Base-by-base conservation (phyloP, 2,797 vertebrate species). In the Brachyrhaphis roseni region DNA sequence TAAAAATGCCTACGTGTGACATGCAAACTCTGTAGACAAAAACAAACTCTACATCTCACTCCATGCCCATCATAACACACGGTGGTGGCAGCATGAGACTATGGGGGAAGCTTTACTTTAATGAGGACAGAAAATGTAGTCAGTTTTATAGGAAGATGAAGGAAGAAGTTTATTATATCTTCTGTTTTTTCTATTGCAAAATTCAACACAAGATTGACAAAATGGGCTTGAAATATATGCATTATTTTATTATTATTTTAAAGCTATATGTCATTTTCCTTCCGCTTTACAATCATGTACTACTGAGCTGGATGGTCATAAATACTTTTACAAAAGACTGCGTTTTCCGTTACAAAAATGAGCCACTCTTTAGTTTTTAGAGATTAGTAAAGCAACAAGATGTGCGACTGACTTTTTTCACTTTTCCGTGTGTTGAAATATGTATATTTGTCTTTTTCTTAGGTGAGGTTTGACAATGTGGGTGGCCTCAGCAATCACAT, bases 401-500 rank as follows among this genome's bases (percentile, higher is more conserved):
- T 6, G 18, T 66, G 18, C 2, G 34, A 20, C 36, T 68, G 20
- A 26, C 34, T 36, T 49, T 3, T 53, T 6, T 20, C 18, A 23
- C 20, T 51, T 53, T 10, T 53, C 49, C 49, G 72, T 20, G 3
- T 7, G 34, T 46, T 57, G 45, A 31, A 70, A 43, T 51, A 26
- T 43, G 36, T 75, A 13, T 81, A 0, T 82, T 16, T 36, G 1
- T 75, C 46, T 68, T 77, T 10, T 80, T 46, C 62, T 36, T 92
- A 99, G 98, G 97, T 99, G 83, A 96, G 94, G 76, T 99, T 99
- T 91, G 97, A 99, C 94, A 97, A 95, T 70, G 96, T 99, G 79
- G 98, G 98, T 74, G 98, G 98, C 83, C 95, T 99, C 89, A 96
- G 96, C 84, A 96, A 96, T 94, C 98, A 99, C 91, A 98, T 99